These are phyloP conservation scores for Polia nebulosa DNA, from an alignment of 2,888 invertebrate genomes.

Conservation along the genomic window DNA sequence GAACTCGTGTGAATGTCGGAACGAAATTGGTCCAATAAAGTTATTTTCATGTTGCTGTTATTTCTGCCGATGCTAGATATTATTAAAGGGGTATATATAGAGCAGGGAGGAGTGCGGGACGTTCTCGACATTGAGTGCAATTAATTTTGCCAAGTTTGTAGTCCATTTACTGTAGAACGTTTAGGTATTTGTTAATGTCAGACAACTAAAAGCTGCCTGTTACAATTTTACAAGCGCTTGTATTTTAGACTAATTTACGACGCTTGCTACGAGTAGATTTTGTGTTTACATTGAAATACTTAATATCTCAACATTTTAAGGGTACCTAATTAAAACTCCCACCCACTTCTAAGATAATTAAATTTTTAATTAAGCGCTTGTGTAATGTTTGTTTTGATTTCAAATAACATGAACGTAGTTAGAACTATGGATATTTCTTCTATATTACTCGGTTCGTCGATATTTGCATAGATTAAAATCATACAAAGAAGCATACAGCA, in stretches of 20 bases:
- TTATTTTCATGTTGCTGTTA: constrained; percentile 66
- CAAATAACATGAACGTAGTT: background rate
- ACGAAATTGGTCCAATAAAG: constrained; percentile 55
- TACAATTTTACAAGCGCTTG: constrained; percentile 52
- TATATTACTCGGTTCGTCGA: constrained; percentile 10
- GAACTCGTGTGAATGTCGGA: constrained; percentile 45
- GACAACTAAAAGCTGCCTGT: constrained; percentile 43
- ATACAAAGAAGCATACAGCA: constrained; percentile 20
- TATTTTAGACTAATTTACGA: constrained; percentile 65
- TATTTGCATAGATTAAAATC: constrained; percentile 33
- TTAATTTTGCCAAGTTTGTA: constrained; percentile 66
- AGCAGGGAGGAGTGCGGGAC: constrained; percentile 30
- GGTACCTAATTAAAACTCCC: constrained; percentile 18
- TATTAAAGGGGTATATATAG: constrained; percentile 52
- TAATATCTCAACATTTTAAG: constrained; percentile 29
- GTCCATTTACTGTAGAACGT: constrained; percentile 49
- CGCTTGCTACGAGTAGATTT: constrained; percentile 20
- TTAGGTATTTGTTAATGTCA: constrained; percentile 54
- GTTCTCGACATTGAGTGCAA: constrained; percentile 57
- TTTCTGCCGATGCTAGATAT: constrained; percentile 61
- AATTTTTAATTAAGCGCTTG: constrained; percentile 6
- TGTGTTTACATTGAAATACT: constrained; percentile 31
- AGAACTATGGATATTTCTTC: background rate
- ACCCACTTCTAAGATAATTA: constrained; percentile 1
- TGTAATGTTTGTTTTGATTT: constrained; percentile 10